Percentiles rank a stretch among this genome's conserved stretches.
Evolutionary conservation across 2,797 vertebrate species (phyloP).

Genomic region (Urophycis tenuis): DNA sequence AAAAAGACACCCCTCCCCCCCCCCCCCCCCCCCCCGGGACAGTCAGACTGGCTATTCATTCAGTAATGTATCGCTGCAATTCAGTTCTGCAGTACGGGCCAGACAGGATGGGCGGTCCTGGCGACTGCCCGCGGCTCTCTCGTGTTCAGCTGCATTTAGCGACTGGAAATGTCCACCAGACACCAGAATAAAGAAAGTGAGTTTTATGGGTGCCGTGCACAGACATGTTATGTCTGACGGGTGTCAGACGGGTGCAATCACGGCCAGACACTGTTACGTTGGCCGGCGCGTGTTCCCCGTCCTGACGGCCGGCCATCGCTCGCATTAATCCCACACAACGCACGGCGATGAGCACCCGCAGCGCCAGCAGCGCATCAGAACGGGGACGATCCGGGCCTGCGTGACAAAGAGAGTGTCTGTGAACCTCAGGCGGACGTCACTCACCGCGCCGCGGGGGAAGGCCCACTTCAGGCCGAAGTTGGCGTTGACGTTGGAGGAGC

Average conservation of each 20-base stretch:
- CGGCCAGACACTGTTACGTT: no score
- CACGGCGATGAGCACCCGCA: neutral
- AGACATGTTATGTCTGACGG: no score
- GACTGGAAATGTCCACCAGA: neutral
- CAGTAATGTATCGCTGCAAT: neutral
- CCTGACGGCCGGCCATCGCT: neutral
- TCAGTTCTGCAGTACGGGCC: no score
- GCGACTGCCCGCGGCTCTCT: no score
- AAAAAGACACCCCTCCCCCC: neutral
- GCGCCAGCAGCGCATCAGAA: neutral
- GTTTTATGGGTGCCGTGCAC: neutral
- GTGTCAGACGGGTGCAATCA: no score
- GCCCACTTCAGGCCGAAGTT: constrained; percentile 78
- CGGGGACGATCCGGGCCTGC: neutral
- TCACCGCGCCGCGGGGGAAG: constrained; percentile 71
- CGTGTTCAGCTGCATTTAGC: neutral
- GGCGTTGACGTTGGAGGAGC: constrained; percentile 80
- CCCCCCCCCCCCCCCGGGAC: no score
- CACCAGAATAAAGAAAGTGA: neutral
- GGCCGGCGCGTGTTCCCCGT: no score
- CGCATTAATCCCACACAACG: neutral
- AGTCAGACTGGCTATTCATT: neutral
- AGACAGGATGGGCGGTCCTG: no score
- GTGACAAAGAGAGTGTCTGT: neutral
- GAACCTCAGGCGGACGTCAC: constrained; percentile 27